Evolutionary conservation across 2,797 vertebrate species (phyloP).

Genomic region (Halcyon chelicuti): DNA sequence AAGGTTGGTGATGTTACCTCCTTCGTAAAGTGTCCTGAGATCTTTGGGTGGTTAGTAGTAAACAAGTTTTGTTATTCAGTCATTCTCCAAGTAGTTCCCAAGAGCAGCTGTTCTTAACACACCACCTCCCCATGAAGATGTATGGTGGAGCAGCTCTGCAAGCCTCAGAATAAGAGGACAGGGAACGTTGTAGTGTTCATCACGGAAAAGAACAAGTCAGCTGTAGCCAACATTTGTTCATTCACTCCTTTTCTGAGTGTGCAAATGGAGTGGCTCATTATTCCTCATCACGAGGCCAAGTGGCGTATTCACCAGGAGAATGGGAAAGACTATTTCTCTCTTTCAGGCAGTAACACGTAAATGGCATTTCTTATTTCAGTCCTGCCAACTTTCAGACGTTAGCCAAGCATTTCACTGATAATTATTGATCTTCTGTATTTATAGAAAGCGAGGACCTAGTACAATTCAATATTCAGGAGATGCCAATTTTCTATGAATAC

Average conservation of each 20-base stretch:
- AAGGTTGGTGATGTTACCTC: neutral
- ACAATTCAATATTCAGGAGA: slow-evolving; percentile 62
- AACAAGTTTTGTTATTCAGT: neutral
- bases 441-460: slow-evolving; percentile 43
- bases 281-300: neutral
- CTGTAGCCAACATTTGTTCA: neutral
- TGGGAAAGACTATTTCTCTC: neutral
- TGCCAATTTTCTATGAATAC: slow-evolving; percentile 72
- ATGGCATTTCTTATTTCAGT: slow-evolving; percentile 55
- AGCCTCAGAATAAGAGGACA: neutral
- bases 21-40: neutral
- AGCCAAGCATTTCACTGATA: slow-evolving; percentile 66
- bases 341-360: slow-evolving; percentile 21
- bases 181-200: neutral
- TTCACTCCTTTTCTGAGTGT: neutral
- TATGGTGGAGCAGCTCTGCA: neutral
- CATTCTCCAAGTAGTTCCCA: neutral
- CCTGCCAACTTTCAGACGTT: slow-evolving; percentile 56
- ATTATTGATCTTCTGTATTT: slow-evolving; percentile 71
- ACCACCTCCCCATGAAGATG: neutral
- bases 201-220: neutral
- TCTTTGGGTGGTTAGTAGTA: neutral
- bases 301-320: slow-evolving; percentile 7
- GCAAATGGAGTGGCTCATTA: slow-evolving; percentile 16
- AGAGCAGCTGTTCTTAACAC: neutral